Percentiles rank a stretch among this genome's conserved stretches.
These are phyloP conservation scores for Erebia palarica DNA, from an alignment of 2,888 invertebrate species.

Conservation along the genomic window DNA sequence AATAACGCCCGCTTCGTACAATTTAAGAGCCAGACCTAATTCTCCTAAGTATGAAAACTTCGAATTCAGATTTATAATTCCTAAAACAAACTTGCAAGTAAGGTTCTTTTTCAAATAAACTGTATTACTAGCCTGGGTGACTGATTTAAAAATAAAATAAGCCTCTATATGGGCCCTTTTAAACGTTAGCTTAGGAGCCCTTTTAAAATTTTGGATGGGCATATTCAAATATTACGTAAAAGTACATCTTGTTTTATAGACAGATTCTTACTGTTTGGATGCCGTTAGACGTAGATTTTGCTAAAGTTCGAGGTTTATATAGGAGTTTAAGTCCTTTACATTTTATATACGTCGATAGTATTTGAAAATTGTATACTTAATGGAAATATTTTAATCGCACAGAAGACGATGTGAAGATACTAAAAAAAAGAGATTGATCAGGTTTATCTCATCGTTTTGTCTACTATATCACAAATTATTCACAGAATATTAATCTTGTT, in stretches of 20 bases:
- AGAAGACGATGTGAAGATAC: slow-evolving; percentile 9
- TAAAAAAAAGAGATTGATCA: neutral
- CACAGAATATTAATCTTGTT: slow-evolving; percentile 3
- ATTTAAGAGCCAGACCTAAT: no score
- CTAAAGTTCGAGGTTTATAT: slow-evolving; percentile 47
- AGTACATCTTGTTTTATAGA: slow-evolving; percentile 7
- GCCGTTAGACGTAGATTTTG: slow-evolving; percentile 48
- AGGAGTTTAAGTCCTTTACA: slow-evolving; percentile 31
- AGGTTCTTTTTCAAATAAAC: no score
- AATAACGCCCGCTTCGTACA: no score
- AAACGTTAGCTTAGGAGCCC: no score
- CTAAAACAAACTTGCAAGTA: no score
- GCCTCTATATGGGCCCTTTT: no score
- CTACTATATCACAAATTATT: neutral
- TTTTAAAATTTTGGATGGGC: no score
- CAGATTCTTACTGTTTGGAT: slow-evolving; percentile 4
- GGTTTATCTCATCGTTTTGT: neutral
- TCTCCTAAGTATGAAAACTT: no score
- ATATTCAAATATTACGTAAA: no score
- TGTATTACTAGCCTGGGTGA: no score
- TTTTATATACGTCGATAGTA: slow-evolving; percentile 39
- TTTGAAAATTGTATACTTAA: slow-evolving; percentile 27
- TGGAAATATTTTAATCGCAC: slow-evolving; percentile 21
- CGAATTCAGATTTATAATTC: no score
- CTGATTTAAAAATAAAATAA: no score